Evolutionary conservation across 2,888 invertebrate genomes (phyloP), one percentile per base, ranked within the genome.

Genomic region (Scaptomyza polygonia): DNA sequence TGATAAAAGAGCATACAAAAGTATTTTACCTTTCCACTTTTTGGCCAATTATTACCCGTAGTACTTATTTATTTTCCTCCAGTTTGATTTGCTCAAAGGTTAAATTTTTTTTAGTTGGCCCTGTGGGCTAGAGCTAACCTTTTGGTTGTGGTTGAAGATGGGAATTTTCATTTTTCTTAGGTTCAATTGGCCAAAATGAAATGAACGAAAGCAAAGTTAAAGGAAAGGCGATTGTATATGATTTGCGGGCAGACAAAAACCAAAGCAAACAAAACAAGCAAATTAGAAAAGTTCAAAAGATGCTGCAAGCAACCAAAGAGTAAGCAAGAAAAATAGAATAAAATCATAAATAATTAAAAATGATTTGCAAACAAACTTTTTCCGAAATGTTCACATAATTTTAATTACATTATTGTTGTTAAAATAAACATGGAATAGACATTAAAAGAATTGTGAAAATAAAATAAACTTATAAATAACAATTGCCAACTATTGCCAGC

Each of bases 51-150:
- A 73, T 68, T 70, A 77, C 63, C 59, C 67, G 69, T 43, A 55
- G 3, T 14, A n/a, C n/a, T n/a, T 45, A 49, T 61, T 25, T 16
- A 5, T 27, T 29, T 58, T 58, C 29, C 34, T 45, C 42, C 49
- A 68, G 67, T 77, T 74, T 68, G 59, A 80, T 71, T 65, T 77
- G 55, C 49, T 61, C 74, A 67, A 39, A 54, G 68, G 66, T 48
- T 67, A 61, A 77, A 63, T 67, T 75, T 63, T 25, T 40, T 47
- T 61, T 45, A 57, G 58, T 58, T 48, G 42, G 14, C 11, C 30
- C 53, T 27, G 16, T n/a, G 47, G 40, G 42, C 25, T 42, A 8
- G 34, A 5, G 3, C 27, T 44, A 39, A 63, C 69, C 71, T 81
- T 86, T 62, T 61, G 45, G 5, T 29, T 65, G 55, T 52, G 63